These are phyloP conservation scores for Cantharis rustica DNA, from an alignment of 2,888 invertebrate species.

Conservation along the genomic window DNA sequence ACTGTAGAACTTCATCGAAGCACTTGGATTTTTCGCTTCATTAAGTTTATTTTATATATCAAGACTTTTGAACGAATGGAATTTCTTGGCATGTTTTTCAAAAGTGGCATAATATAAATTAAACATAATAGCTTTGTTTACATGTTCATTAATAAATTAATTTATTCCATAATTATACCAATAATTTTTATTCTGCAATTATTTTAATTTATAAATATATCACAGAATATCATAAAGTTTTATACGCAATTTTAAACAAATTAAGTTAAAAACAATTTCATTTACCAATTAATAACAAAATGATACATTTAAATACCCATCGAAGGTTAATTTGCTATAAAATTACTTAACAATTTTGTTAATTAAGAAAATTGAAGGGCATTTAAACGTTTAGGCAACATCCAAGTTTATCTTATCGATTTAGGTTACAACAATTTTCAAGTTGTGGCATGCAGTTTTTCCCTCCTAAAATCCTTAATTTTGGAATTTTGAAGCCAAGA, in stretches of 20 bases:
- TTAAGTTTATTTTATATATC: background rate
- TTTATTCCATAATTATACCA: conserved; percentile 5
- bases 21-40: conserved; percentile 1
- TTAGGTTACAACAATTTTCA: no score
- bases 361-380: background rate
- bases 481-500: no score
- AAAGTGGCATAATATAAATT: conserved; percentile 31
- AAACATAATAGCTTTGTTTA: conserved; percentile 34
- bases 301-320: background rate
- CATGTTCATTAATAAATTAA: conserved; percentile 17
- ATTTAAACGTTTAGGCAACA: background rate
- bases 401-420: no score
- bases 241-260: background rate
- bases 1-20: background rate
- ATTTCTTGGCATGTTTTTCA: conserved; percentile 8
- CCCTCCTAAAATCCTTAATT: no score
- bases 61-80: conserved; percentile 1
- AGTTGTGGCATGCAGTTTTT: no score
- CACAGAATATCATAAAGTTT: background rate
- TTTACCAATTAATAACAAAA: background rate
- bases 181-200: background rate
- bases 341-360: background rate
- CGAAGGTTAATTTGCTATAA: background rate
- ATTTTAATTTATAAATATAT: background rate
- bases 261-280: background rate